Conservation (phyloP, 2,888 invertebrate species). For the Altica lythri region DNA sequence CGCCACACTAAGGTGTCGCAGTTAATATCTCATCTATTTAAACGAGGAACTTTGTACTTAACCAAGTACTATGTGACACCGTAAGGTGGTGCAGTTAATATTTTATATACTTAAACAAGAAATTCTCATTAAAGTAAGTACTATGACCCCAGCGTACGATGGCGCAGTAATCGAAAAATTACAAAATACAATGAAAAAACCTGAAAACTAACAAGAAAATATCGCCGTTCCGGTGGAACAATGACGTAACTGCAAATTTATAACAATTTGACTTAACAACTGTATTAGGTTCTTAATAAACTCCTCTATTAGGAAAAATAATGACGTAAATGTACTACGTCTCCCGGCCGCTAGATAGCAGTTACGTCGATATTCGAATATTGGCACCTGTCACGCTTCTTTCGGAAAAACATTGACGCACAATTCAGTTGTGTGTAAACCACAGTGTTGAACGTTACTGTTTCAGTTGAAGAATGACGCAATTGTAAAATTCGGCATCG, state of each 20-base stretch:
- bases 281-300: too few species aligned
- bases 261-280: background rate
- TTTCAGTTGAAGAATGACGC: conserved; percentile 4
- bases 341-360: conserved; percentile 9
- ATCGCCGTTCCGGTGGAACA: background rate
- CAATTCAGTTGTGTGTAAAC: conserved; percentile 2
- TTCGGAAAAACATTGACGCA: conserved; percentile 6
- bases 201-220: background rate
- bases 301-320: conserved; percentile 9
- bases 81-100: too few species aligned
- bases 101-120: too few species aligned
- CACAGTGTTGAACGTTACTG: background rate
- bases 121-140: too few species aligned
- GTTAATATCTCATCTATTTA: too few species aligned
- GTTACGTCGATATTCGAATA: conserved; percentile 9
- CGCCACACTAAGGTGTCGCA: too few species aligned
- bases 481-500: conserved; percentile 7
- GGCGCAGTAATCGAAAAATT: too few species aligned
- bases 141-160: too few species aligned
- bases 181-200: too few species aligned
- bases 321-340: conserved; percentile 9
- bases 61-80: too few species aligned
- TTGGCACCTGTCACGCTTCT: background rate
- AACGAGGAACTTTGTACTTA: too few species aligned
- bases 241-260: background rate